phyloP scores from a whole-genome alignment of 2,113 vertebrate genomes.

The Hymenochirus boettgeri region DNA sequence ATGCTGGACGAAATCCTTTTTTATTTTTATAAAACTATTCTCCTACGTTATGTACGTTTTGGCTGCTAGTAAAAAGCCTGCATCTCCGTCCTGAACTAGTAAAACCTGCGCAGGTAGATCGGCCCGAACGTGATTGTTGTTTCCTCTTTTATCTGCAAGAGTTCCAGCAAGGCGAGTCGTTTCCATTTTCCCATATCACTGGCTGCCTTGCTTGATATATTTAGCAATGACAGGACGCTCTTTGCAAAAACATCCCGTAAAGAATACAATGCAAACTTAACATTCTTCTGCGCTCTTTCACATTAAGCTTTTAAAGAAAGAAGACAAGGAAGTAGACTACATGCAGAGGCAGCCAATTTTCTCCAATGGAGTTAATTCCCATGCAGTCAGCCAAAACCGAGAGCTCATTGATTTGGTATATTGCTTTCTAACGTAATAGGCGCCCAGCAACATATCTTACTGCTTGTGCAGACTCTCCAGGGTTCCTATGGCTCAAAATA shows the following conservation, averaged over 20 bases:
- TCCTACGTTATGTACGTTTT: slow-evolving; percentile 74
- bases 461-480: slow-evolving; percentile 60
- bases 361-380: slow-evolving; percentile 64
- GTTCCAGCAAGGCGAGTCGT: slow-evolving; percentile 74
- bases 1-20: slow-evolving; percentile 80
- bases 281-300: slow-evolving; percentile 68
- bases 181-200: slow-evolving; percentile 79
- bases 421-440: slow-evolving; percentile 63
- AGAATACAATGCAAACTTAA: slow-evolving; percentile 88
- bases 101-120: too few species aligned
- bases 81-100: slow-evolving; percentile 59
- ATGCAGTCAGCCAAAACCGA: slow-evolving; percentile 69
- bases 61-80: slow-evolving; percentile 75
- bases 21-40: slow-evolving; percentile 64
- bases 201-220: slow-evolving; percentile 87
- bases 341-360: slow-evolving; percentile 82
- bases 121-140: too few species aligned
- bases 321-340: slow-evolving; percentile 64
- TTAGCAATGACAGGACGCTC: slow-evolving; percentile 90
- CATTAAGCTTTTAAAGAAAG: slow-evolving; percentile 66
- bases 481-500: slow-evolving; percentile 61
- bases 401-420: slow-evolving; percentile 61
- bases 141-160: too few species aligned
- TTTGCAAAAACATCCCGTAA: slow-evolving; percentile 92
- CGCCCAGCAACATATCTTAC: slow-evolving; percentile 64